Evolutionary conservation across 2,113 vertebrate species (phyloP), one percentile per base, ranked within the genome.

Genomic region (Rhynchomys soricoides): DNA sequence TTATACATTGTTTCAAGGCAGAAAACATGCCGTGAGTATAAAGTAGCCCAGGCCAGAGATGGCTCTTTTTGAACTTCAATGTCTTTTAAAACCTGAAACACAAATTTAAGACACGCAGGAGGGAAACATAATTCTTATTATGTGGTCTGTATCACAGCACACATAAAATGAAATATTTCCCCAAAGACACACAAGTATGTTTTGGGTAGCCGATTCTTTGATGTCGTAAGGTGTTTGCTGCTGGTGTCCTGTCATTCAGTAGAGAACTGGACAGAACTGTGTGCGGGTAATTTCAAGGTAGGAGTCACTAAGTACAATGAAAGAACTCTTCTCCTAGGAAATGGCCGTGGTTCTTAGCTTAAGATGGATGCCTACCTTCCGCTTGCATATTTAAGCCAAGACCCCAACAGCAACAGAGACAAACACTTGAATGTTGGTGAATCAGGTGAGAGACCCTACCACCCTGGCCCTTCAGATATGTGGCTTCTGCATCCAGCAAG

Each of bases 1-100:
- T 88, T 92, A n/a, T 88, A 95, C 92, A 83, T 74, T 92, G 52
- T 96, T 73, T 97, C 37, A 57, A 81, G 86, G 37, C 7, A 94
- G 66, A 94, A 94, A 77, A 81, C 55, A 2, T 15, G 55, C 85
- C 19, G 81, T 50, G 71, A 92, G 88, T 52, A 24, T 37, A 81
- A 95, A 90, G 9, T 52, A 88, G n/a, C 71, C n/a, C 62, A 40
- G 78, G 21, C 5, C 29, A 85, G 57, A 86, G 34, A 71, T 43
- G 43, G 9, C 12, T 64, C 85, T 43, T 75, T 57, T 55, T 55
- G 57, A 90, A 82, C 34, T 86, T 29, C 13, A 17, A 93, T 68
- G 29, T 77, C 55, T 77, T 95, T 92, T 55, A 81, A 93, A 93
- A n/a, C 26, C 52, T 5, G 52, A 81, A 71, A 70, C 77, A 79